Evolutionary conservation across 2,113 vertebrate genomes (phyloP).

Genomic region (Pedionomus torquatus): DNA sequence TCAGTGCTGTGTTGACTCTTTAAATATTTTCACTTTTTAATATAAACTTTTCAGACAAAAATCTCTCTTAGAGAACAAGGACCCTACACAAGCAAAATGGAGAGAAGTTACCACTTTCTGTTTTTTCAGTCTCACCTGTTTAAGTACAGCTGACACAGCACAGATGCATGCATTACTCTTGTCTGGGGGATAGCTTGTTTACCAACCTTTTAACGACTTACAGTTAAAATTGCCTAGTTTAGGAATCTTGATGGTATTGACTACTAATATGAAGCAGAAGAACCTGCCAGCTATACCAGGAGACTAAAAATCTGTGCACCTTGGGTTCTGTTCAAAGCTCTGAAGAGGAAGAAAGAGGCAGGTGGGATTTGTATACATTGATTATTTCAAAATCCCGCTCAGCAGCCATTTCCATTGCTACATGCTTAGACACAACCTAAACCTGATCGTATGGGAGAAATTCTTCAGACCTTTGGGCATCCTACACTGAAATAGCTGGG

Average conservation of each 20-base stretch:
- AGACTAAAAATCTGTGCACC: neutral
- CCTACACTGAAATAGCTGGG: neutral
- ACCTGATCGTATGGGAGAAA: neutral
- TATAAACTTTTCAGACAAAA: constrained; percentile 57
- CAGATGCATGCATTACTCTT: neutral
- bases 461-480: neutral
- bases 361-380: neutral
- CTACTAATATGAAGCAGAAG: neutral
- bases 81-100: constrained; percentile 31
- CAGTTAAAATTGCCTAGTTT: neutral
- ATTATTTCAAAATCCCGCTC: neutral
- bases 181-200: neutral
- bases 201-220: neutral
- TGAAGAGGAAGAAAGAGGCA: neutral
- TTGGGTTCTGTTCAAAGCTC: neutral
- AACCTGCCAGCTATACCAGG: neutral
- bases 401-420: neutral
- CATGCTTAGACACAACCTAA: neutral
- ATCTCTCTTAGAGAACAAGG: constrained; percentile 40
- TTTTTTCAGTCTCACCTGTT: constrained; percentile 42
- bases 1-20: constrained; percentile 48
- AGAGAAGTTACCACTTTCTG: constrained; percentile 15
- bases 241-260: neutral
- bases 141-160: constrained; percentile 14
- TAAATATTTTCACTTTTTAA: constrained; percentile 67